Evolutionary conservation across 2,888 invertebrate genomes (phyloP), one percentile per base, ranked within the genome.

Genomic region (Drosophila testacea): DNA sequence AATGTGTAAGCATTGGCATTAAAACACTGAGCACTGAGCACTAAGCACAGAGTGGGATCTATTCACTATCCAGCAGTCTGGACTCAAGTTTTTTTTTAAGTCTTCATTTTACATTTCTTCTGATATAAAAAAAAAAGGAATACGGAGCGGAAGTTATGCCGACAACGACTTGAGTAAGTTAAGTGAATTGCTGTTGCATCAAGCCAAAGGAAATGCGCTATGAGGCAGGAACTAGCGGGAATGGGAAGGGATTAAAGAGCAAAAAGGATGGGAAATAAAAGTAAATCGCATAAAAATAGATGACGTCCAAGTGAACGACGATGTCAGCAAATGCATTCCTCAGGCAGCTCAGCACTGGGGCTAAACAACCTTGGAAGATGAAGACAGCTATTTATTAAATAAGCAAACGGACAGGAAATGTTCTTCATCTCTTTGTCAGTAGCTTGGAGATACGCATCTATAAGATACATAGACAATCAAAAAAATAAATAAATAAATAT

Each of bases 101-200:
- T 22, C 32, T 28, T 16, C 30, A 7, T n/a, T 41, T 57, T 28
- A 27, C 36, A 32, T 22, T 55, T 48, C 50, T 13, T 32, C 46
- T 34, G 13, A 27, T 55, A 16, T 42, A 46, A 51, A 38, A 34
- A 41, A 38, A 9, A 30, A 42, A 9, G 54, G 62, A 65, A 73
- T 67, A 70, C 41, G 42, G 51, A 71, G 76, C 73, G 83, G 83
- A 87, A 87, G 83, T 81, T 87, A 87, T 83, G 83, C 87, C 85
- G 87, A 83, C 83, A 88, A 88, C 87, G 89, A 83, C 83, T 83
- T 81, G 89, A 87, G 89, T 83, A 81, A 88, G 84, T 88, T 83
- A 88, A 87, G 83, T 83, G 89, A 83, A 88, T 87, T 83, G 83
- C 87, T 73, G 84, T 69, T 81, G 83, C 61, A 70, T 73, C 69